Evolutionary conservation across 2,888 invertebrate species (phyloP), one percentile per base, ranked within the genome.

Genomic region (Pristionchus japonicus): DNA sequence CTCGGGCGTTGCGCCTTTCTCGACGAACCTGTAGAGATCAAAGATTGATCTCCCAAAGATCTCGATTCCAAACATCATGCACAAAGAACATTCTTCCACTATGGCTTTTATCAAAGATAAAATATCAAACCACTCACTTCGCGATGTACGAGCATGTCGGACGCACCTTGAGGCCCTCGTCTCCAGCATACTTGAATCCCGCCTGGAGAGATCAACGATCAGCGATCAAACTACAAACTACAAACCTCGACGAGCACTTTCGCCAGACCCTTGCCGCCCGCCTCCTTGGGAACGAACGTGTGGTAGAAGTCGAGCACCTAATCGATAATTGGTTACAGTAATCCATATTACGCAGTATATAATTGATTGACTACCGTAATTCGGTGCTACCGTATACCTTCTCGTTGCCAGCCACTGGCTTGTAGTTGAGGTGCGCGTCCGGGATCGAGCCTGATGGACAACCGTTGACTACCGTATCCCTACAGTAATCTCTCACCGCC

Each of bases 71-170:
- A n/a, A n/a, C n/a, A n/a, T n/a, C 86, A 86, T 67, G 67, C 86
- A 74, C 70, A 86, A 52, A 49, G 86, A 67, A 64, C 85, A 64
- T 64, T 85, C 85, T 85, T 64, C 85, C 85, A 85, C 85, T 85
- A 64, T 64, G 64, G 23, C 52, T 20, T 52, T 20, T 23, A 82
- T 37, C 82, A 74, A 23, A 83, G 57, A 57, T 7, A 31, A 83
- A 83, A 83, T 27, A 34, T 84, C 49, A 80, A 13, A 47, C 15
- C 6, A 57, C 83, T 37, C 37, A 85, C 85, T 85, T 85, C n/a
- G 86, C 96, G 67, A 97, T 95, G 93, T 96, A 97, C 86, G 96
- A 95, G 94, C 97, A 97, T 27, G 96, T 95, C 89, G 97, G 95
- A 92, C 95, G 96, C 93, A 97, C 96, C 92, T 96, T 95, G 74